phyloP scores from a whole-genome alignment of 2,113 vertebrate genomes.

The Elachura formosa region DNA sequence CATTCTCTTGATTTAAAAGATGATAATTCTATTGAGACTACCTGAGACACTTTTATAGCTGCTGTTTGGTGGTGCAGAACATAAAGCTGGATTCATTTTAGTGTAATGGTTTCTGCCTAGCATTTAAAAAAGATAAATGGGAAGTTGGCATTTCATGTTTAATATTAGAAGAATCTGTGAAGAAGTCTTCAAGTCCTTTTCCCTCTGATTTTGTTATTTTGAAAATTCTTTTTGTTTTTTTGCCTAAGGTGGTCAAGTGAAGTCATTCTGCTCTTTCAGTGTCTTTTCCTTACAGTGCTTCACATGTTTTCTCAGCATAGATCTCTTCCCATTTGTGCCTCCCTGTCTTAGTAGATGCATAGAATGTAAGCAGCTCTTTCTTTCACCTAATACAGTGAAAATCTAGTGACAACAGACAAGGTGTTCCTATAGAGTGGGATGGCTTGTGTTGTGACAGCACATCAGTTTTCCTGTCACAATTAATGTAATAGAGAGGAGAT shows the following conservation, averaged over 20 bases:
- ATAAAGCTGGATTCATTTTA: background rate
- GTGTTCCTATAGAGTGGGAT: background rate
- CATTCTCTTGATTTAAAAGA: background rate
- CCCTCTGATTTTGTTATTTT: background rate
- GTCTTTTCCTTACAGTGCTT: background rate
- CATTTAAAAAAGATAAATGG: background rate
- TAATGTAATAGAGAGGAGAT: background rate
- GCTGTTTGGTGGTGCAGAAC: background rate
- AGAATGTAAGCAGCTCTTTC: background rate
- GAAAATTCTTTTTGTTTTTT: background rate
- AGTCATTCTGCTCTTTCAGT: background rate
- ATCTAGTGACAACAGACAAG: background rate
- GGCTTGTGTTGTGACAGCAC: background rate
- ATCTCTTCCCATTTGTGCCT: background rate
- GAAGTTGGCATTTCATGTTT: background rate
- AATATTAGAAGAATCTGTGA: background rate
- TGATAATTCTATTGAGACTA: background rate
- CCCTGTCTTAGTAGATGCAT: background rate
- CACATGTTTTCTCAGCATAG: background rate
- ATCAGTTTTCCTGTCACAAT: background rate
- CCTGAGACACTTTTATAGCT: background rate
- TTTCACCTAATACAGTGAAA: background rate
- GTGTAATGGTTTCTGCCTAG: background rate
- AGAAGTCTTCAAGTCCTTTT: background rate
- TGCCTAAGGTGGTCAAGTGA: background rate